Evolutionary conservation across 2,888 invertebrate species (phyloP).

Genomic region (Griposia aprilina): DNA sequence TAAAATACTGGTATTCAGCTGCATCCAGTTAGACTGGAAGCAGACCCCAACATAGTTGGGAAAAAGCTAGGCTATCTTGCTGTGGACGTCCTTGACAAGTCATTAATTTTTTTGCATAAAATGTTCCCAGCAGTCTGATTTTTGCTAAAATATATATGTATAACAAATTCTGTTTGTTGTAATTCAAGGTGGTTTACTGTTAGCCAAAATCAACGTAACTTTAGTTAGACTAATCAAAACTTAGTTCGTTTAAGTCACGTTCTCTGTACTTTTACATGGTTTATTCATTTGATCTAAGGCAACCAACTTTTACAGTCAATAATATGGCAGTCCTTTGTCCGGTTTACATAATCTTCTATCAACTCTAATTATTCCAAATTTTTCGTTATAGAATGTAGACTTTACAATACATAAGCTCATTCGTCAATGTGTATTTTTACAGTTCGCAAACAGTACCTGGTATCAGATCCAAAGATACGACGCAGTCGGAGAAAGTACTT

Average conservation of each 20-base stretch:
- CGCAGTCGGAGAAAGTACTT: constrained; percentile 74
- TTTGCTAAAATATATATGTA: neutral
- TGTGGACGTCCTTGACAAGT: neutral
- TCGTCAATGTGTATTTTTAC: constrained; percentile 39
- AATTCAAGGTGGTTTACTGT: neutral
- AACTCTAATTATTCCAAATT: neutral
- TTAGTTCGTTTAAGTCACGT: neutral
- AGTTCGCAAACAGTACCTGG: constrained; percentile 85
- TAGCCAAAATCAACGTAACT: neutral
- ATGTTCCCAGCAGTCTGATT: neutral
- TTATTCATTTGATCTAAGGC: neutral
- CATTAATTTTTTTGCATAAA: neutral
- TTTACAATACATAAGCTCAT: neutral
- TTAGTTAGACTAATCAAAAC: too few relatives aligned
- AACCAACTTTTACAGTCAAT: neutral
- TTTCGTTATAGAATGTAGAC: neutral
- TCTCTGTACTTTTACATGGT: neutral
- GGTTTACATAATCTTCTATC: neutral
- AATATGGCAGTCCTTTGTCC: neutral
- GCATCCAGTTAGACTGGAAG: neutral
- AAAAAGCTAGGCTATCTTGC: too few relatives aligned
- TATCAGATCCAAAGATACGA: constrained; percentile 83
- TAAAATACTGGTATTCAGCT: neutral
- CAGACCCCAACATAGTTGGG: neutral
- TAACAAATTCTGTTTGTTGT: neutral